Evolutionary conservation across 1,140 invertebrate species (phyloP).

Genomic region (Cepaea nemoralis): DNA sequence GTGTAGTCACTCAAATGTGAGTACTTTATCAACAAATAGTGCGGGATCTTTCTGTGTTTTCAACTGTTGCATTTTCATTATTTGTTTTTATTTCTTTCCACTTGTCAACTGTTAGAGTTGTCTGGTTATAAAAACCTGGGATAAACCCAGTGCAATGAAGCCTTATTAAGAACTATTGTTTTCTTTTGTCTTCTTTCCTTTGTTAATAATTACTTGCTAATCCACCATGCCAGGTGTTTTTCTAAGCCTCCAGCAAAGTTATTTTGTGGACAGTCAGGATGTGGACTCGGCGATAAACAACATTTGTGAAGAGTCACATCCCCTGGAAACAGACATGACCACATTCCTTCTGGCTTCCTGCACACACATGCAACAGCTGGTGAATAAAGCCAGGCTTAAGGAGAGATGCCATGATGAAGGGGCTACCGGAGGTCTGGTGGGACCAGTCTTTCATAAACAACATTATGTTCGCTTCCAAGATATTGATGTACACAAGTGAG

Average conservation of each 20-base stretch:
- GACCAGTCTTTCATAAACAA: conserved; percentile 30
- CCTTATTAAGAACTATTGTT: too few species aligned
- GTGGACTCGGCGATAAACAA: conserved; percentile 81
- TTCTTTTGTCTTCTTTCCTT: too few species aligned
- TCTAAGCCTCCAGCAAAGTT: conserved; percentile 75
- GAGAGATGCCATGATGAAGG: conserved; percentile 36
- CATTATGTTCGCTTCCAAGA: conserved; percentile 59
- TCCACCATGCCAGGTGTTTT: conserved; percentile 62
- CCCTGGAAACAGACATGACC: conserved; percentile 82
- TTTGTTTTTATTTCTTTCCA: too few species aligned
- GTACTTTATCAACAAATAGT: too few species aligned
- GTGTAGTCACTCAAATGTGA: too few species aligned
- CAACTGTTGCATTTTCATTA: too few species aligned
- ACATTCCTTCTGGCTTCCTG: conserved; percentile 76
- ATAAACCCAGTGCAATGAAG: too few species aligned
- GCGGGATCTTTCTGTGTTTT: too few species aligned
- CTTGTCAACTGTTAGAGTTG: too few species aligned
- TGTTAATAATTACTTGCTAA: neutral
- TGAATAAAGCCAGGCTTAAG: conserved; percentile 44
- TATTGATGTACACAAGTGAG: conserved; percentile 49
- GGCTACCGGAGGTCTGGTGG: conserved; percentile 32
- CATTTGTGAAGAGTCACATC: conserved; percentile 79
- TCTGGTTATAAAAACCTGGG: too few species aligned
- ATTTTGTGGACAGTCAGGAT: conserved; percentile 77
- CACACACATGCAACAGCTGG: conserved; percentile 61